Percentiles rank a stretch among this genome's conserved stretches.
phyloP scores from a whole-genome alignment of 2,113 vertebrate species.

The Cynopterus brachyotis region DNA sequence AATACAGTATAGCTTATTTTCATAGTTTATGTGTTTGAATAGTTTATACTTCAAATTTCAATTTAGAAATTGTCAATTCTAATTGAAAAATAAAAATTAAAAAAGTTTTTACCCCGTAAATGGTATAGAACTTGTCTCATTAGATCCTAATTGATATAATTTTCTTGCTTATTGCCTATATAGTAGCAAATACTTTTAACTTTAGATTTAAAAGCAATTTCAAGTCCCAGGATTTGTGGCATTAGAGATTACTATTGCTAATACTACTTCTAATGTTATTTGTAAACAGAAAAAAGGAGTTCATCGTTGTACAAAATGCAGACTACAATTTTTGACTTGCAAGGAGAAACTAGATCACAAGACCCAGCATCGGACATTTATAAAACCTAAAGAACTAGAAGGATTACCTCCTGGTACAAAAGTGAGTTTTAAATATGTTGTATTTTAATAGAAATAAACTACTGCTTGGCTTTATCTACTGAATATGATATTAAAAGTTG shows the following conservation, averaged over 20 bases:
- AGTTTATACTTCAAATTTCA: constrained; percentile 26
- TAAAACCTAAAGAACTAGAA: constrained; percentile 93
- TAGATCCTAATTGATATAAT: background rate
- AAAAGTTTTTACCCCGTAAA: background rate
- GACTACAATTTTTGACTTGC: constrained; percentile 94
- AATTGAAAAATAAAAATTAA: too few species aligned
- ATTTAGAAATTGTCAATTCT: background rate
- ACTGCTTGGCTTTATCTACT: constrained; percentile 8
- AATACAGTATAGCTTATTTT: constrained; percentile 19
- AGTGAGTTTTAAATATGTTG: constrained; percentile 81
- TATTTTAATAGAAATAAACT: constrained; percentile 27
- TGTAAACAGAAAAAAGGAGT: constrained; percentile 93
- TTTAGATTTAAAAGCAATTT: constrained; percentile 34
- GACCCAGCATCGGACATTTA: constrained; percentile 93
- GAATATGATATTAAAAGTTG: constrained; percentile 17
- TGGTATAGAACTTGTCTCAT: background rate
- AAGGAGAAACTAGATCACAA: constrained; percentile 96
- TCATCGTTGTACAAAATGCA: constrained; percentile 94
- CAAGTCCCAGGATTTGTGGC: background rate
- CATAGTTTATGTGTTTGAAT: background rate
- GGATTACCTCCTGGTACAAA: constrained; percentile 96
- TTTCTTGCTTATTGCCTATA: background rate
- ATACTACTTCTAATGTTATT: constrained; percentile 45
- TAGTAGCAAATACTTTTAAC: constrained; percentile 10
- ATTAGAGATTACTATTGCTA: background rate